phyloP scores from a whole-genome alignment of 1,140 invertebrate species.

The Ericerus pela region DNA sequence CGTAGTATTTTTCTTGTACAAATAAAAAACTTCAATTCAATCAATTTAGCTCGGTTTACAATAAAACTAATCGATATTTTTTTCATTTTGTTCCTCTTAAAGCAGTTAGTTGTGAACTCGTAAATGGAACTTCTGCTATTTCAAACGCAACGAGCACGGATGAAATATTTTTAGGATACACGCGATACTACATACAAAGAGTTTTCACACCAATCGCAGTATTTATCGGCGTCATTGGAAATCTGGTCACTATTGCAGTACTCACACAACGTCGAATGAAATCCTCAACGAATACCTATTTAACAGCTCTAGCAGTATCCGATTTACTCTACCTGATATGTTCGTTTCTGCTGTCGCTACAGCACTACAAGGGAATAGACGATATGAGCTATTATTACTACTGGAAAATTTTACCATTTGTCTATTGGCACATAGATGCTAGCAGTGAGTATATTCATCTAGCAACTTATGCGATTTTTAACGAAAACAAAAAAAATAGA shows the following conservation, averaged over 20 bases:
- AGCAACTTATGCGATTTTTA: too few species aligned
- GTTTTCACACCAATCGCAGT: slow-evolving; percentile 51
- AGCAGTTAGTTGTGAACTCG: too few species aligned
- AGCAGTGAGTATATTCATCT: slow-evolving; percentile 42
- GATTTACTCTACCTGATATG: slow-evolving; percentile 53
- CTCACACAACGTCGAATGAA: slow-evolving; percentile 56
- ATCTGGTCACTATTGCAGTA: slow-evolving; percentile 53
- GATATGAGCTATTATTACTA: slow-evolving; percentile 30
- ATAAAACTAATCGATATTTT: too few species aligned
- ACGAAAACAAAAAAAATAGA: background rate
- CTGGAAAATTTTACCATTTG: slow-evolving; percentile 40
- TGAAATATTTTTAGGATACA: background rate
- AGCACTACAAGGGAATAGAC: slow-evolving; percentile 40
- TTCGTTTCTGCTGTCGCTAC: slow-evolving; percentile 44
- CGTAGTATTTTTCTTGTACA: too few species aligned
- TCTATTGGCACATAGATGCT: slow-evolving; percentile 43
- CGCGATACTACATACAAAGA: slow-evolving; percentile 37
- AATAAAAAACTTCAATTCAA: too few species aligned
- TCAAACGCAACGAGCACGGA: background rate
- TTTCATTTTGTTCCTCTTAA: too few species aligned
- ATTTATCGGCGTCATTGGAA: slow-evolving; percentile 50
- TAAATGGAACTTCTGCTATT: background rate
- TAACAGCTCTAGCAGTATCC: slow-evolving; percentile 53
- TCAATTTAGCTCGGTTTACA: too few species aligned
- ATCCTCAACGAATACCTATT: slow-evolving; percentile 56